Evolutionary conservation across 1,140 invertebrate species (phyloP).

Genomic region (Euwallacea fornicatus): DNA sequence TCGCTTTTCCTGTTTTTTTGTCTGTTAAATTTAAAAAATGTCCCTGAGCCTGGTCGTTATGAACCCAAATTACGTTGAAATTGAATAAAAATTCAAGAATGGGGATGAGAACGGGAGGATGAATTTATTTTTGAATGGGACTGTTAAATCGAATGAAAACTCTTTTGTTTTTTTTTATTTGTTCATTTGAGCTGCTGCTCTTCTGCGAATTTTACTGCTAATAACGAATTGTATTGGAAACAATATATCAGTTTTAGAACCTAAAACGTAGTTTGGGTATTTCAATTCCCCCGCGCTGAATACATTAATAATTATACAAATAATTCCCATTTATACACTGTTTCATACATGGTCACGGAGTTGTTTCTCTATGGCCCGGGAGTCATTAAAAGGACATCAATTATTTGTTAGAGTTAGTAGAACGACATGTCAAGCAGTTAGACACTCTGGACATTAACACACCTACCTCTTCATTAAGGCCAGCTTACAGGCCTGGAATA

Average conservation of each 20-base stretch:
- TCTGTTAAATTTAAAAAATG: background rate
- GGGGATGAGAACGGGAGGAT: background rate
- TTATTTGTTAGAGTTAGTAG: background rate
- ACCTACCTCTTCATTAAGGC: background rate
- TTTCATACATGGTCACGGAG: background rate
- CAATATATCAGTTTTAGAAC: background rate
- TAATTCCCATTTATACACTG: background rate
- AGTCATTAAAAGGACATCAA: slow-evolving; percentile 2
- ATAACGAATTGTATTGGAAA: background rate
- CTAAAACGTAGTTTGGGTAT: background rate
- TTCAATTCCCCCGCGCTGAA: background rate
- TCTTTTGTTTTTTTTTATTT: background rate
- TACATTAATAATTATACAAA: too few species aligned
- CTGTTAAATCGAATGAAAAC: background rate
- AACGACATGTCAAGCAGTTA: background rate
- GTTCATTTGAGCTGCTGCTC: background rate
- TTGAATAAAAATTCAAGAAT: slow-evolving; percentile 1
- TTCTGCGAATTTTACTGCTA: background rate
- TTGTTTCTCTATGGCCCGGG: background rate
- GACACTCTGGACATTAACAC: background rate
- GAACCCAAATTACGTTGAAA: background rate
- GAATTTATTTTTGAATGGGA: background rate
- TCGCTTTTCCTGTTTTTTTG: slow-evolving; percentile 1
- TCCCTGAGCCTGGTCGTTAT: background rate
- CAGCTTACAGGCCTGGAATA: background rate